Percentiles rank a stretch among this genome's conserved stretches.
Evolutionary conservation across 2,888 invertebrate species (phyloP).

Genomic region (Tenthredo notha): DNA sequence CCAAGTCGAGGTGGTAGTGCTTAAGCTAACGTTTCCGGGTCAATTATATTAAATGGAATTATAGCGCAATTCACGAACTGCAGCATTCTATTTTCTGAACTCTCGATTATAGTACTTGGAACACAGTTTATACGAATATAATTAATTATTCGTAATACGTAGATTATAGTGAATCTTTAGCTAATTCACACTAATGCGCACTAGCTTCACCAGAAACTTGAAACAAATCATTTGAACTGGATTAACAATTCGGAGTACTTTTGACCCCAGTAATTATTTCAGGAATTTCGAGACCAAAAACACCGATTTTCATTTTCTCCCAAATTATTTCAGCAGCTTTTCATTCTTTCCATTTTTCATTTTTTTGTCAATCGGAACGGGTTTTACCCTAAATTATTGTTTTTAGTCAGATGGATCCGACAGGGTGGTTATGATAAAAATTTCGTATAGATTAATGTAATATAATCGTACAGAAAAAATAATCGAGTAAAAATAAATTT

Average conservation of each 20-base stretch:
- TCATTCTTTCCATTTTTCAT: no score
- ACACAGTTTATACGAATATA: neutral
- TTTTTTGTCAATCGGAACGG: no score
- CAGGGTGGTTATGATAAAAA: no score
- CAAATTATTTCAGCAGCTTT: no score
- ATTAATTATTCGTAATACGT: neutral
- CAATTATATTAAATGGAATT: conserved; percentile 18
- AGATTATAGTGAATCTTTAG: neutral
- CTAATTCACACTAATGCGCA: neutral
- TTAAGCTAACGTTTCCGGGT: conserved; percentile 28
- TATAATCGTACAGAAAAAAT: neutral
- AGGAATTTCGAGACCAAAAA: no score
- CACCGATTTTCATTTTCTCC: no score
- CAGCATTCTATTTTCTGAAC: conserved; percentile 11
- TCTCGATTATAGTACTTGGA: neutral
- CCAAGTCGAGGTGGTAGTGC: neutral
- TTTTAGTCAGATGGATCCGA: no score
- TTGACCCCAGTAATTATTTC: no score
- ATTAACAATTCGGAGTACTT: neutral
- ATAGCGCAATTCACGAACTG: conserved; percentile 1
- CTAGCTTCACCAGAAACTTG: neutral
- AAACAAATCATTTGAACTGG: neutral
- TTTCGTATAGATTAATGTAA: neutral
- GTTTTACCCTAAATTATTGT: no score
- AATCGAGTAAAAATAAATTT: neutral